phyloP scores from a whole-genome alignment of 2,888 invertebrate genomes.

The Conomelus anceps region DNA sequence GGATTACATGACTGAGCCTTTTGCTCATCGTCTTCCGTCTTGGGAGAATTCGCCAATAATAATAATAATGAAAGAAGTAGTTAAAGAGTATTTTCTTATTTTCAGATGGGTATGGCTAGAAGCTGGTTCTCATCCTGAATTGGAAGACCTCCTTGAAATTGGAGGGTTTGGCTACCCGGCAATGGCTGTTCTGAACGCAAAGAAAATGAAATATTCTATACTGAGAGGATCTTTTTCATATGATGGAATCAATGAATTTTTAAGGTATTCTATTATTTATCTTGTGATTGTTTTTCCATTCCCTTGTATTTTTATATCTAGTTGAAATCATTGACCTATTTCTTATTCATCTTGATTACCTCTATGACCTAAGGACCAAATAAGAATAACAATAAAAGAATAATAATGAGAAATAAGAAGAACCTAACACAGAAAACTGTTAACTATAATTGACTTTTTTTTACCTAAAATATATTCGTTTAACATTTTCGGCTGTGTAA shows the following conservation, averaged over 20 bases:
- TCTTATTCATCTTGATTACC: not conserved
- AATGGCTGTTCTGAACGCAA: conserved; percentile 91
- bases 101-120: conserved; percentile 89
- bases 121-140: conserved; percentile 71
- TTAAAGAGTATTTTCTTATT: conserved; percentile 27
- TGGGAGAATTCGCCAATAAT: no score
- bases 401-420: no score
- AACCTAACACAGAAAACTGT: no score
- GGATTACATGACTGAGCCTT: no score
- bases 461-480: no score
- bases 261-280: conserved; percentile 48
- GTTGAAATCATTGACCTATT: not conserved
- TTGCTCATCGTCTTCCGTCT: no score
- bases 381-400: no score
- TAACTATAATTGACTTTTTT: no score
- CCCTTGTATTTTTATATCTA: not conserved
- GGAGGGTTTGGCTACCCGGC: conserved; percentile 99
- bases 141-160: conserved; percentile 87
- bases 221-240: conserved; percentile 90
- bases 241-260: conserved; percentile 92
- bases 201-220: conserved; percentile 94
- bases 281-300: not conserved
- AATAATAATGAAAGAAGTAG: no score
- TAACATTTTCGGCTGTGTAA: no score
- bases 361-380: not conserved